A percentile compares a stretch with the other conserved stretches of the same genome.
Evolutionary conservation across 2,888 invertebrate genomes (phyloP).

Genomic region (Erynnis tages): DNA sequence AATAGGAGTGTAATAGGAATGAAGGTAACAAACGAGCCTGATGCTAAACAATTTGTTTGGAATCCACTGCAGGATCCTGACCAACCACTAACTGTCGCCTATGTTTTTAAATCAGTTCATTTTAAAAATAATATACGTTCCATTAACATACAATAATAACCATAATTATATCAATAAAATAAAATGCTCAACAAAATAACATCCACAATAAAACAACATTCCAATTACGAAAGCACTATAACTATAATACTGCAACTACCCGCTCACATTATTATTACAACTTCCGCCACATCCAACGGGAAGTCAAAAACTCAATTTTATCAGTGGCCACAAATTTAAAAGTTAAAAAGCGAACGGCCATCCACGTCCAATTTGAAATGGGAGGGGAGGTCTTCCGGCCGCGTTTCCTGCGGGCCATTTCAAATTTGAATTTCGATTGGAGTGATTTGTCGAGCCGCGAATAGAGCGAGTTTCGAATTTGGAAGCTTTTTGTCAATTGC

Average conservation of each 20-base stretch:
- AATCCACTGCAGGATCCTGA: too few species aligned
- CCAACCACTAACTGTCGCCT: too few species aligned
- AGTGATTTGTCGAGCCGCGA: conserved; percentile 22
- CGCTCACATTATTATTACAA: conserved; percentile 15
- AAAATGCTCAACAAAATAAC: too few species aligned
- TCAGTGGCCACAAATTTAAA: conserved; percentile 33
- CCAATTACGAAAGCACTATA: not conserved
- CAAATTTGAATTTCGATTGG: conserved; percentile 28
- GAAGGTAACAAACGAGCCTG: too few species aligned
- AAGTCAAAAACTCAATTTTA: conserved; percentile 22
- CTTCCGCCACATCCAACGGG: conserved; percentile 14
- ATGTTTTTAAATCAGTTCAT: too few species aligned
- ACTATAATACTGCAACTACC: not conserved
- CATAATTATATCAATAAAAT: too few species aligned
- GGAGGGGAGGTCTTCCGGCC: conserved; percentile 48
- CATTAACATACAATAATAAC: too few species aligned
- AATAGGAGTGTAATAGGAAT: too few species aligned
- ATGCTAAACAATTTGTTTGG: too few species aligned
- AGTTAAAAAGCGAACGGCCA: conserved; percentile 37
- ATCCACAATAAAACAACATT: too few species aligned
- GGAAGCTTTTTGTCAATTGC: not conserved
- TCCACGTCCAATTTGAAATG: conserved; percentile 31
- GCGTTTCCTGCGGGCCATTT: conserved; percentile 47
- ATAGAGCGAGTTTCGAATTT: not conserved
- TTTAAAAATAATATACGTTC: too few species aligned